Percentiles rank a stretch among this genome's conserved stretches.
These are phyloP conservation scores for Xiphophorus maculatus DNA, from an alignment of 2,113 vertebrate species.

Conservation along the genomic window DNA sequence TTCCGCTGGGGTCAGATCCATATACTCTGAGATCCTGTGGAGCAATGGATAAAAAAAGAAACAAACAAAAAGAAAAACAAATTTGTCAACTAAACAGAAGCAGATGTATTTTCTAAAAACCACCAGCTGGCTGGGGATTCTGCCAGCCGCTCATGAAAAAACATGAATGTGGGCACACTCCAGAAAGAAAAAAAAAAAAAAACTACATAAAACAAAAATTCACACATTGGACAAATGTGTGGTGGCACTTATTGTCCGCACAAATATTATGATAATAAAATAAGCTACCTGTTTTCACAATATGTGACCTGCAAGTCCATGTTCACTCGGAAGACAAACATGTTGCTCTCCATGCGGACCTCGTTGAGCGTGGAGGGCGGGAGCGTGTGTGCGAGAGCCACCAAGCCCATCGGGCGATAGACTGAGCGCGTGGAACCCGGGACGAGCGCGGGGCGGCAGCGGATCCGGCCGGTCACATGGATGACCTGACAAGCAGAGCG, in stretches of 20 bases:
- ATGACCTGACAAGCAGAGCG: slow-evolving; percentile 81
- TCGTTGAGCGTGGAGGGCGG: slow-evolving; percentile 89
- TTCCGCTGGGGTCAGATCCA: slow-evolving; percentile 89
- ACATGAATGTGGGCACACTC: slow-evolving; percentile 16
- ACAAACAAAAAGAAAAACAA: background rate
- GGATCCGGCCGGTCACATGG: slow-evolving; percentile 87
- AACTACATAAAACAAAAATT: slow-evolving; percentile 4
- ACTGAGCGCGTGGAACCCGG: slow-evolving; percentile 73
- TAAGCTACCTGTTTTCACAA: slow-evolving; percentile 88
- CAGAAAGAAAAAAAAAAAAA: slow-evolving; percentile 1
- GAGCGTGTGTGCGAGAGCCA: slow-evolving; percentile 88
- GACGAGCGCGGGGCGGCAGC: slow-evolving; percentile 78
- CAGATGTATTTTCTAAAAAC: slow-evolving; percentile 27
- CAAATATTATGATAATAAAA: background rate
- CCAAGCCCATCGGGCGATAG: slow-evolving; percentile 85
- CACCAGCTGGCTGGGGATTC: slow-evolving; percentile 40
- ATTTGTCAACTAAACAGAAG: slow-evolving; percentile 35
- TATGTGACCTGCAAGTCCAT: slow-evolving; percentile 91
- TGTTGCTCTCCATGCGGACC: slow-evolving; percentile 90
- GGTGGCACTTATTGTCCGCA: background rate
- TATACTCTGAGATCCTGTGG: slow-evolving; percentile 88
- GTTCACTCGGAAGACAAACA: slow-evolving; percentile 91
- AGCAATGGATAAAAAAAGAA: slow-evolving; percentile 9
- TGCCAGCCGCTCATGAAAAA: slow-evolving; percentile 40
- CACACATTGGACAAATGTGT: background rate